These are phyloP conservation scores for Chroicocephalus ridibundus DNA, from an alignment of 2,113 vertebrate genomes.

Conservation along the genomic window DNA sequence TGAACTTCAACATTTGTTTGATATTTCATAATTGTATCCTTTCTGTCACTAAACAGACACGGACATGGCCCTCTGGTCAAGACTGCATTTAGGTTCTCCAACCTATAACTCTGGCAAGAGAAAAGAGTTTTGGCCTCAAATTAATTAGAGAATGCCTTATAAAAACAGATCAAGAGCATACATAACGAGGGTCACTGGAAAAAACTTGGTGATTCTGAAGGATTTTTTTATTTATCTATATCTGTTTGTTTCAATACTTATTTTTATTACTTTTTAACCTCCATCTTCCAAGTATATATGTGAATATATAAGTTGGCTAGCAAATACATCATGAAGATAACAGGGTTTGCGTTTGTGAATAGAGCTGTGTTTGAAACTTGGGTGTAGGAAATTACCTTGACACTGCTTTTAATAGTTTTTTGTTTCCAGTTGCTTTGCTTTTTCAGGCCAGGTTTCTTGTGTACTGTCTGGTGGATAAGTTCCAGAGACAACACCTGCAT, in stretches of 20 bases:
- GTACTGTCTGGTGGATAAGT: not conserved
- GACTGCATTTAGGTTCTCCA: not conserved
- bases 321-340: not conserved
- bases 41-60: constrained; percentile 8
- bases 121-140: not conserved
- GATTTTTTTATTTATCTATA: not conserved
- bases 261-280: not conserved
- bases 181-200: not conserved
- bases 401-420: not conserved
- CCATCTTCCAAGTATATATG: not conserved
- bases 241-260: not conserved
- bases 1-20: constrained; percentile 20
- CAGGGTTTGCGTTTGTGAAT: not conserved
- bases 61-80: not conserved
- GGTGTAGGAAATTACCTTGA: not conserved
- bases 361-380: not conserved
- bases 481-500: not conserved
- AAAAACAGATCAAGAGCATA: not conserved
- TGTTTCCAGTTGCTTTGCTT: not conserved
- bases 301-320: not conserved
- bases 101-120: not conserved
- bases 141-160: not conserved
- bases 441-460: not conserved
- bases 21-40: constrained; percentile 39
- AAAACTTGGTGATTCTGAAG: not conserved